Base-by-base conservation (phyloP, 2,888 invertebrate genomes). In the Erebia ligea region DNA sequence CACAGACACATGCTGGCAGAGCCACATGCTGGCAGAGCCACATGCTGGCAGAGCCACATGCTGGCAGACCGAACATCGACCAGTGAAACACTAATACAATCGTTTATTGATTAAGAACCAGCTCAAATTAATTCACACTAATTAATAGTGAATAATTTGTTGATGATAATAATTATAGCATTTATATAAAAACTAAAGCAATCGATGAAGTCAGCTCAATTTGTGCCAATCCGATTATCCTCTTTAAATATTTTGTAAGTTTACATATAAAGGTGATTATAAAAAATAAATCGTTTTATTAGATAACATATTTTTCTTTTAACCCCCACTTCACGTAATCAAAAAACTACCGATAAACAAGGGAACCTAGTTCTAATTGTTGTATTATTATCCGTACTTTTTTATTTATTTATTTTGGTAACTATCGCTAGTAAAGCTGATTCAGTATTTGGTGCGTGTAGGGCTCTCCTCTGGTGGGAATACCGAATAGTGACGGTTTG, bases 211-310 rank as follows among this genome's bases (percentile, higher is more conserved):
- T 72, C 76, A 81, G 83, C 85, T 87, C 86, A 86, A 82, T 73
- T 72, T 82, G 85, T 87, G 89, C 85, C 87, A 89, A 81, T 80
- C 77, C 76, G 83, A 81, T 78, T 76, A 80, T 77, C 81, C 78
- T 82, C 80, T 85, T 85, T 86, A 86, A 79, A 86, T 86, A 87
- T 88, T 90, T 89, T 89, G 83, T 88, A 89, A 90, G 85, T 88
- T 87, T 86, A 83, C 80, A 82, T 82, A 86, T 85, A 84, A 85
- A 84, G 83, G 83, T 83, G 81, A 84, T 81, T 86, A 76, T 86
- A 87, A 86, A 82, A 77, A 86, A 84, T 87, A 85, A 88, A 86
- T 84, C 81, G 83, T 85, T 90, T 89, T 85, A 86, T 77, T 86
- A 83, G 82, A 56, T 70, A 63, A 15, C 21, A 48, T 74, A 78